These are phyloP conservation scores for Drosophila fulvimacula DNA, from an alignment of 2,888 invertebrate species.

Conservation along the genomic window DNA sequence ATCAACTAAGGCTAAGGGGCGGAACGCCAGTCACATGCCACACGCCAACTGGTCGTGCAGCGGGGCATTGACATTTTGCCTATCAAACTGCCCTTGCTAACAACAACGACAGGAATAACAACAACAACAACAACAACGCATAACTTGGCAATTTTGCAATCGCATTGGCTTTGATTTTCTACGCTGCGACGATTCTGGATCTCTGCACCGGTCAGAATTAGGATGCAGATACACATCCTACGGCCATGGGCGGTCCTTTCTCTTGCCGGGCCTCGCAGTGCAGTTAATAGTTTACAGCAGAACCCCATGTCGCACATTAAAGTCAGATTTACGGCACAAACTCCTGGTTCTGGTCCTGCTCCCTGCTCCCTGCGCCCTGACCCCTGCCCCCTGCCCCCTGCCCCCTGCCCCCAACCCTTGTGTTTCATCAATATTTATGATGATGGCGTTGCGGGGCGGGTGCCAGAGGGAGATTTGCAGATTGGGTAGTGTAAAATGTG, in stretches of 20 bases:
- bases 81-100: slow-evolving; percentile 47
- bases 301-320: slow-evolving; percentile 52
- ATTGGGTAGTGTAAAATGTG: slow-evolving; percentile 56
- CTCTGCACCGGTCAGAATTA: slow-evolving; percentile 38
- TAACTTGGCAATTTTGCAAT: slow-evolving; percentile 52
- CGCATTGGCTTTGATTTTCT: slow-evolving; percentile 70
- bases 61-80: slow-evolving; percentile 74
- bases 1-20: slow-evolving; percentile 55
- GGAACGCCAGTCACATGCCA: slow-evolving; percentile 34
- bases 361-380: not conserved
- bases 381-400: not conserved
- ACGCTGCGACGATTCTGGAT: slow-evolving; percentile 55
- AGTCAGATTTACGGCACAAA: slow-evolving; percentile 56
- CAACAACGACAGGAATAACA: slow-evolving; percentile 19
- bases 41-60: slow-evolving; percentile 44
- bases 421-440: slow-evolving; percentile 70
- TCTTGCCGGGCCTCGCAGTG: slow-evolving; percentile 40
- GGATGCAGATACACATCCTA: slow-evolving; percentile 45
- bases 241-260: slow-evolving; percentile 23
- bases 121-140: slow-evolving; percentile 2
- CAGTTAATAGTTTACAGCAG: slow-evolving; percentile 65
- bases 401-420: slow-evolving; percentile 9
- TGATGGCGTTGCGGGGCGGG: slow-evolving; percentile 44
- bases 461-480: slow-evolving; percentile 20
- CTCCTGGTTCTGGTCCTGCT: slow-evolving; percentile 7